Evolutionary conservation across 2,888 invertebrate species (phyloP).

Genomic region (Poecilobothrus nobilitatus): DNA sequence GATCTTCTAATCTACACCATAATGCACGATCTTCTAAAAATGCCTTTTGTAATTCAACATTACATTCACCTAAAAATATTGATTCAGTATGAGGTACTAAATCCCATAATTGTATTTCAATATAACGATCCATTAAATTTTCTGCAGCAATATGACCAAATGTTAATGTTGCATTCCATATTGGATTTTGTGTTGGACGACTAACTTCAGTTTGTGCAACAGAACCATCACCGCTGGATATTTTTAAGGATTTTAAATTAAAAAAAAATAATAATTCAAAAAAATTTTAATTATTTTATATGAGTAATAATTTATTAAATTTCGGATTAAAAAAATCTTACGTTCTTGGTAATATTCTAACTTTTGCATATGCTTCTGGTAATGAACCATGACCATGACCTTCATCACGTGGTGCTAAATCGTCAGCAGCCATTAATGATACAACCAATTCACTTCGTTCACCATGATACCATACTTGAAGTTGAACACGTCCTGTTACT

Average conservation of each 20-base stretch:
- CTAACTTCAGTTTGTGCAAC: conserved; percentile 77
- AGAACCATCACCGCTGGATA: conserved; percentile 60
- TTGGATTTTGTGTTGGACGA: conserved; percentile 77
- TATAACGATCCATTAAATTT: conserved; percentile 65
- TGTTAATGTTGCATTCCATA: conserved; percentile 85
- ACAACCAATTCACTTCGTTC: conserved; percentile 76
- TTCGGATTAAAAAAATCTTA: conserved; percentile 44
- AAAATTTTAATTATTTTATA: too few species aligned
- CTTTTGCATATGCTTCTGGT: conserved; percentile 78
- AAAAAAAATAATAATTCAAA: too few species aligned
- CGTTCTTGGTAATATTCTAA: conserved; percentile 71
- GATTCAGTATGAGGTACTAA: conserved; percentile 73
- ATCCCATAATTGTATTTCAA: conserved; percentile 86
- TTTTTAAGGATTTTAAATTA: background rate
- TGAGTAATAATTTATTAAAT: too few species aligned
- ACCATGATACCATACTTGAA: conserved; percentile 83
- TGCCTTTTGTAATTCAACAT: conserved; percentile 57
- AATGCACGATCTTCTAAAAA: conserved; percentile 80
- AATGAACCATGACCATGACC: conserved; percentile 64
- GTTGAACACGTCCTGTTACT: conserved; percentile 70
- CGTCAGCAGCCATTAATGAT: conserved; percentile 77
- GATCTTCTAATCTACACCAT: conserved; percentile 83
- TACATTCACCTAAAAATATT: conserved; percentile 71
- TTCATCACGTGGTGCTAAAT: conserved; percentile 70
- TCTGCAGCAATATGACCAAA: conserved; percentile 73